These are phyloP conservation scores for Sula dactylatra DNA, from an alignment of 2,113 vertebrate species.

Conservation along the genomic window DNA sequence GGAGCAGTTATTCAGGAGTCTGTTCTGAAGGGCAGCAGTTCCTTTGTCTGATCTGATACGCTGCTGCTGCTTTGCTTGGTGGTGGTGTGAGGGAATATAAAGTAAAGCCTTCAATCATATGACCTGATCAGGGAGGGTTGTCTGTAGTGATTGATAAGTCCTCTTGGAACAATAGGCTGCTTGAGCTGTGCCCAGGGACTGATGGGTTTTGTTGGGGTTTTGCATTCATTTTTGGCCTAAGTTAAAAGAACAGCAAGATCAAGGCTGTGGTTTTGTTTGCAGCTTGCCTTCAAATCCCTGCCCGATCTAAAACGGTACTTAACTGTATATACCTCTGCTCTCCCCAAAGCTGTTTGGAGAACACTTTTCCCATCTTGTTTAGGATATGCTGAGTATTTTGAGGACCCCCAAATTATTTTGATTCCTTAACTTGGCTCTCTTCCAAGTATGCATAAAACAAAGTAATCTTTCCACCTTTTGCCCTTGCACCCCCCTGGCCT, in stretches of 20 bases:
- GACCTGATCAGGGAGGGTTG: constrained; percentile 12
- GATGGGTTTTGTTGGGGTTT: background rate
- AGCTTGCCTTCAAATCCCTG: background rate
- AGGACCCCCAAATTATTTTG: background rate
- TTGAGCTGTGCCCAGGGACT: background rate
- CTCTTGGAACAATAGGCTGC: background rate
- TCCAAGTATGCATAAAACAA: background rate
- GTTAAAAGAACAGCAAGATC: background rate
- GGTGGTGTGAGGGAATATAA: constrained; percentile 28
- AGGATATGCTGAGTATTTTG: background rate
- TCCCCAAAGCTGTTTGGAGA: background rate
- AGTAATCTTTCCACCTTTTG: background rate
- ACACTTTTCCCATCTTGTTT: background rate
- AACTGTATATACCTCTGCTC: background rate
- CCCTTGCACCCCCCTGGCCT: background rate
- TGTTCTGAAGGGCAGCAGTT: constrained; percentile 33
- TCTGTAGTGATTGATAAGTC: constrained; percentile 44
- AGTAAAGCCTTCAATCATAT: constrained; percentile 34
- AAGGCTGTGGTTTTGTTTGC: background rate
- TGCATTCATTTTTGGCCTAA: background rate
- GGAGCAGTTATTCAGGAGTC: constrained; percentile 2
- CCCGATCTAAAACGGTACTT: background rate
- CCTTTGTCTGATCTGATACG: background rate
- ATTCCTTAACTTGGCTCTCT: background rate
- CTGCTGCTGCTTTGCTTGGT: background rate